Base-by-base conservation (phyloP, 2,797 vertebrate species). In the Lepilemur ruficaudatus region DNA sequence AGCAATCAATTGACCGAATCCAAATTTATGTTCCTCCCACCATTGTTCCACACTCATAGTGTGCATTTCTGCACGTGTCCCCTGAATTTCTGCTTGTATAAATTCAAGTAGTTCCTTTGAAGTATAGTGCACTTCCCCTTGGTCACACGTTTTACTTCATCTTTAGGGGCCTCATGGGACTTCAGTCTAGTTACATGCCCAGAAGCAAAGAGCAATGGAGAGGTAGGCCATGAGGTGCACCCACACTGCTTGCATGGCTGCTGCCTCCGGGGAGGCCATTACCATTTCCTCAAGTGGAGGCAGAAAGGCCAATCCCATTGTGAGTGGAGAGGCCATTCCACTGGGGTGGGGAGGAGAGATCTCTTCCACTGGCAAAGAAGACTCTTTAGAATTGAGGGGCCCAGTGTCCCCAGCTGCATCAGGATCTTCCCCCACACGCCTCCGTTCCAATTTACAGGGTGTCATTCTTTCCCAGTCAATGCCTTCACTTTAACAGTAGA, bases 171-270 rank as follows among this genome's bases (percentile, higher is more conserved):
- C 22, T 35, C 22, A 13, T 79, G 76, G 76, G 76, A 15, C 50
- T 79, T 55, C n/a, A 55, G 22, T 8, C n/a, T 79, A 14, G n/a
- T 38, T 52, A 5, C 14, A 15, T 55, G 50, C 7, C n/a, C 55
- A 79, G 7, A 15, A 55, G n/a, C 7, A 55, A 55, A 15, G n/a
- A 25, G 76, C 6, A 0, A 6, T 25, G n/a, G 13, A 5, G 5
- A 1, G 13, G 22, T 35, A 15, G 50, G 13, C 23, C n/a, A 9
- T 5, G 12, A 55, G 12, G 50, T 4, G 50, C 20, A 35, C 23
- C 12, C 13, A n/a, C 3, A 8, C 18, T 76, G n/a, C 48, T 52
- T 8, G 7, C 20, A 35, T 0, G n/a, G 32, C 2, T 35, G 8
- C 4, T 35, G 22, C 32, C 75, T 55, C 75, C 4, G 1, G 48